Percentiles rank a stretch among this genome's conserved stretches.
These are phyloP conservation scores for Lateolabrax maculatus DNA, from an alignment of 2,797 vertebrate genomes.

Conservation along the genomic window DNA sequence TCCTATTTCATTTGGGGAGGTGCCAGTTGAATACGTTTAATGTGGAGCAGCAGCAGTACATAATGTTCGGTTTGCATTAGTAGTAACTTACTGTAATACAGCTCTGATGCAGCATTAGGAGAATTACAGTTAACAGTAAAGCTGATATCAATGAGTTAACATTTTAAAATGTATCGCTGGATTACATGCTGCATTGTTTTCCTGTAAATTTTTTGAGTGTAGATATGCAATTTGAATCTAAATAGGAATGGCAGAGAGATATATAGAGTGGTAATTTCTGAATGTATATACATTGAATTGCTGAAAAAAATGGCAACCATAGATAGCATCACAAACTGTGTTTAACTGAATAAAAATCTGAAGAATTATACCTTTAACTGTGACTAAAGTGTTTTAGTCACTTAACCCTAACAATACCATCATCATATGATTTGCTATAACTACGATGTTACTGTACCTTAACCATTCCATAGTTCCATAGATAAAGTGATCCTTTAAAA, in stretches of 20 bases:
- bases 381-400: not conserved
- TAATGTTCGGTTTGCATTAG: too few species aligned
- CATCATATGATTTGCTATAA: not conserved
- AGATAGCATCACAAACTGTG: not conserved
- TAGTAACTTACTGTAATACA: not conserved
- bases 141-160: not conserved
- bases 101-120: not conserved
- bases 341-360: not conserved
- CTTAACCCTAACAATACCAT: not conserved
- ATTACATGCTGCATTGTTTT: not conserved
- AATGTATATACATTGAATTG: not conserved
- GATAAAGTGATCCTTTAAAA: not conserved
- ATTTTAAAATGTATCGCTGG: not conserved
- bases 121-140: not conserved
- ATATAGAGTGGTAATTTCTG: not conserved
- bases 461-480: not conserved
- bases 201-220: not conserved
- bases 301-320: not conserved
- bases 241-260: not conserved
- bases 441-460: not conserved
- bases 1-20: too few species aligned
- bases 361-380: not conserved
- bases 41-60: too few species aligned
- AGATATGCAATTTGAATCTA: not conserved
- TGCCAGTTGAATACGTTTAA: too few species aligned